A percentile compares a stretch with the other conserved stretches of the same genome.
phyloP scores from a whole-genome alignment of 2,113 vertebrate genomes.

The Catharus bicknelli region DNA sequence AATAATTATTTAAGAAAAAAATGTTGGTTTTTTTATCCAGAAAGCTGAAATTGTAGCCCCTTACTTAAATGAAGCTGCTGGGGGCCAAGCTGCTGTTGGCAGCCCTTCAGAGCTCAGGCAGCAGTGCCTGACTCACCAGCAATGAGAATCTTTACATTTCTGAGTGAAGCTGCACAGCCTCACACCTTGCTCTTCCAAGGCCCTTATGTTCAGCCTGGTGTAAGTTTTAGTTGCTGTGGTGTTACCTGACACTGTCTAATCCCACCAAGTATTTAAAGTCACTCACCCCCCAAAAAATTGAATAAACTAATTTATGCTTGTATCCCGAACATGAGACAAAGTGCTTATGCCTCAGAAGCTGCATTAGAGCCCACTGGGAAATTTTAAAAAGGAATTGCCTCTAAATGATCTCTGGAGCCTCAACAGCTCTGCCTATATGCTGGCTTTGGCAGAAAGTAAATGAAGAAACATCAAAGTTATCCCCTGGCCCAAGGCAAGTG shows the following conservation, averaged over 20 bases:
- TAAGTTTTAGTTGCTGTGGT: neutral
- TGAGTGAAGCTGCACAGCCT: neutral
- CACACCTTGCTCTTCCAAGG: neutral
- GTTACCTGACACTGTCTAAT: neutral
- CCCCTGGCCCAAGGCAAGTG: neutral
- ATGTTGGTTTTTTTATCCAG: neutral
- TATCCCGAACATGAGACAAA: neutral
- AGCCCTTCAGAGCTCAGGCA: neutral
- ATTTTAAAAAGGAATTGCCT: neutral
- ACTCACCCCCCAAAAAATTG: neutral
- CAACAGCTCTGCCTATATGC: rapidly evolving
- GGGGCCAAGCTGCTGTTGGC: neutral
- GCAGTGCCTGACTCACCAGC: neutral
- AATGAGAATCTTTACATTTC: rapidly evolving
- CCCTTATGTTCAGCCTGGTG: rapidly evolving
- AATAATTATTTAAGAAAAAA: neutral
- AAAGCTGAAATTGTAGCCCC: neutral
- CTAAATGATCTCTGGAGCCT: neutral
- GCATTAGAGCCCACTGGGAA: neutral
- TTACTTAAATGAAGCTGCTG: neutral
- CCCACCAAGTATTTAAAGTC: neutral
- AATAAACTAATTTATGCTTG: rapidly evolving
- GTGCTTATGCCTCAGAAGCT: neutral
- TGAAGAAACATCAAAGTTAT: neutral
- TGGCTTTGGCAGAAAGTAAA: neutral